These are phyloP conservation scores for Luperina testacea DNA, from an alignment of 2,888 invertebrate genomes.

Conservation along the genomic window DNA sequence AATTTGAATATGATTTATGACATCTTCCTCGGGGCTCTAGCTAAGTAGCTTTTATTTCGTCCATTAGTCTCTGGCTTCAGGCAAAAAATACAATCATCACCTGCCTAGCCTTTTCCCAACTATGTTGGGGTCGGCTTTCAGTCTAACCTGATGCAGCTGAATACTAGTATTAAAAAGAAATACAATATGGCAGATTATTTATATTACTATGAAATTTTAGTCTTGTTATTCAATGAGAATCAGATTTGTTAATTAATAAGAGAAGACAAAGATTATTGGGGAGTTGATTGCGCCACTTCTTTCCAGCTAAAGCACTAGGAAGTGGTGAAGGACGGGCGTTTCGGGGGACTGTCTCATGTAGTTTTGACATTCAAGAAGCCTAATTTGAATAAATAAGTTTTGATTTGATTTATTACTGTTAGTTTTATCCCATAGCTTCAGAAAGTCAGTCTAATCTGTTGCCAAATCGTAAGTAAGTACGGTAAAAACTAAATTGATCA, in stretches of 20 bases:
- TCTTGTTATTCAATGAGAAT: neutral
- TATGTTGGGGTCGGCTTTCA: too few species aligned
- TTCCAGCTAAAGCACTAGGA: neutral
- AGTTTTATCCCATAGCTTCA: neutral
- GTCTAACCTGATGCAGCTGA: too few species aligned
- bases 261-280: too few species aligned
- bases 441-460: neutral
- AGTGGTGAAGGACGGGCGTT: neutral
- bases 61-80: neutral
- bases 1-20: constrained; percentile 3
- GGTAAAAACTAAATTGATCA: too few species aligned
- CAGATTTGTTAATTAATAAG: neutral
- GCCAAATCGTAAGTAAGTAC: neutral
- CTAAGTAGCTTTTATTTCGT: neutral
- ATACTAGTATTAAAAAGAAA: too few species aligned
- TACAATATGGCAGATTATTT: neutral
- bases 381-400: neutral
- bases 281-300: neutral
- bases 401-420: neutral
- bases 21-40: neutral
- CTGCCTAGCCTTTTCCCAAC: too few species aligned
- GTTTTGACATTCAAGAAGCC: too few species aligned
- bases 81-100: neutral
- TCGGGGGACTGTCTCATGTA: neutral
- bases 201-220: neutral